Conservation (phyloP, 2,113 vertebrate species). For the Sorex fumeus region DNA sequence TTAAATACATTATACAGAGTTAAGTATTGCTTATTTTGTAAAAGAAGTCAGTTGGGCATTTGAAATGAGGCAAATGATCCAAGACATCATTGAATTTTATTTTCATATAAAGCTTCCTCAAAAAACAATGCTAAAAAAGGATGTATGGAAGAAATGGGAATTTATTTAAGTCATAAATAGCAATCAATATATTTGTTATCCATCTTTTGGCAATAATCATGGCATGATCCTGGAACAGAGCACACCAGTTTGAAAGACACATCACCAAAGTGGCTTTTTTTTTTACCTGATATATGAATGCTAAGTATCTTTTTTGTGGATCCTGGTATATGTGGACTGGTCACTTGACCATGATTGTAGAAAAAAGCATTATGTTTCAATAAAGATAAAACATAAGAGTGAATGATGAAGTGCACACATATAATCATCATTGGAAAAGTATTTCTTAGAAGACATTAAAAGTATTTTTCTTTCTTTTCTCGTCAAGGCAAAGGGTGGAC, state of each 20-base stretch:
- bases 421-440: neutral
- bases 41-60: neutral
- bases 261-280: neutral
- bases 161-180: neutral
- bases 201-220: neutral
- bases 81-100: neutral
- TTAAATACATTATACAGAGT: neutral
- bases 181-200: neutral
- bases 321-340: neutral
- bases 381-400: neutral
- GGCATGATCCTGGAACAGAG: rapidly evolving
- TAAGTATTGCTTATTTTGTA: neutral
- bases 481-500: too few species aligned
- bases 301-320: neutral
- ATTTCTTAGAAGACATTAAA: neutral
- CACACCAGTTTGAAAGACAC: neutral
- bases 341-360: neutral
- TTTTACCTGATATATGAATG: neutral
- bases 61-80: neutral
- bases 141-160: neutral
- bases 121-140: neutral
- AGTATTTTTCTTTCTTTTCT: neutral
- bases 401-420: neutral
- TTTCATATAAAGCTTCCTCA: constrained; percentile 5
- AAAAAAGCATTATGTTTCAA: neutral